These are phyloP conservation scores for Acanthornis magna DNA, from an alignment of 2,797 vertebrate genomes.

Conservation along the genomic window DNA sequence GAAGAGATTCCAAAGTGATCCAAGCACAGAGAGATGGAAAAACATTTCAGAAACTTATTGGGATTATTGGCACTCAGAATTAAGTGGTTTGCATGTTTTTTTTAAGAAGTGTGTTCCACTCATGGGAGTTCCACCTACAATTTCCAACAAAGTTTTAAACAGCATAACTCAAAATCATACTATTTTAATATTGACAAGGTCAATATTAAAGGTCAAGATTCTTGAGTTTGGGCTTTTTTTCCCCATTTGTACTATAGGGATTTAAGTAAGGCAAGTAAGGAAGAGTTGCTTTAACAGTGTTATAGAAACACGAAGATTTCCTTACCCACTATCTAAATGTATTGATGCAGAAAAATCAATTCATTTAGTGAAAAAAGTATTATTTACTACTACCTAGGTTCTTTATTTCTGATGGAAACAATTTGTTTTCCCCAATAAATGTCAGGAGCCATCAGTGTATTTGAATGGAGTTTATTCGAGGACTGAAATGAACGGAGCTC, in stretches of 20 bases:
- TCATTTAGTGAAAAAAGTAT: background rate
- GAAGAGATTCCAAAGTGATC: background rate
- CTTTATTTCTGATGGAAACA: slow-evolving; percentile 27
- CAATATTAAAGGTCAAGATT: background rate
- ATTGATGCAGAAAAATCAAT: background rate
- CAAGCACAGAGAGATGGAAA: background rate
- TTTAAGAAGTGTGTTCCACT: background rate
- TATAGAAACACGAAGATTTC: background rate
- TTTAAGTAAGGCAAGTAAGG: background rate
- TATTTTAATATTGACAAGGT: background rate
- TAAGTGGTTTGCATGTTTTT: background rate
- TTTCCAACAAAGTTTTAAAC: background rate
- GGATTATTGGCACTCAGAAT: background rate
- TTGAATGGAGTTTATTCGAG: background rate
- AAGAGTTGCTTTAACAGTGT: background rate
- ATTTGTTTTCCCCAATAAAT: slow-evolving; percentile 21
- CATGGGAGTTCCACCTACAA: background rate
- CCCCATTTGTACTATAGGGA: background rate
- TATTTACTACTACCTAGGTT: background rate
- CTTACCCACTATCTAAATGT: background rate
- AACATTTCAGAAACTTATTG: background rate
- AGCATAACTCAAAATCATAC: background rate
- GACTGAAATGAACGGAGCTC: background rate
- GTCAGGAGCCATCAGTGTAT: background rate
- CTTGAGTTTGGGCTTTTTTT: background rate